A percentile compares a stretch with the other conserved stretches of the same genome.
These are phyloP conservation scores for Glaucidium brasilianum DNA, from an alignment of 2,113 vertebrate species.

Conservation along the genomic window DNA sequence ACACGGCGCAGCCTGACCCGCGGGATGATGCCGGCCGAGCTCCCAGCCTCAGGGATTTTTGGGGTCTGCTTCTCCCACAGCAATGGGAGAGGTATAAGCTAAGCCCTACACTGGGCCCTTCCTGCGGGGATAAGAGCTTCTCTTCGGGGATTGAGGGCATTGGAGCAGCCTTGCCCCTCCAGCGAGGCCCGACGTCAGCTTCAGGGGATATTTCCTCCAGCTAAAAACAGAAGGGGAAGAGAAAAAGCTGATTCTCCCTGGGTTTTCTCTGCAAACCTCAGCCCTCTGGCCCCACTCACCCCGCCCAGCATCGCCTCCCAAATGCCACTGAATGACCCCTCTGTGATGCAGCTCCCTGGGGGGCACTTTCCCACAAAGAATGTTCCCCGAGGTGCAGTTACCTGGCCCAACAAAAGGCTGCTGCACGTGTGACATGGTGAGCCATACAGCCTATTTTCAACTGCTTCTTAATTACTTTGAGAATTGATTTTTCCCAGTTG, in stretches of 20 bases:
- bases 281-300: background rate
- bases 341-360: background rate
- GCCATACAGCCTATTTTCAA: background rate
- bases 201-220: slow-evolving; percentile 7
- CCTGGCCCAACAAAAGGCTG: background rate
- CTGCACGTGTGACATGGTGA: background rate
- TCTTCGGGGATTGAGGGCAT: background rate
- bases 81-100: background rate
- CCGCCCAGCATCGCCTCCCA: fast-evolving
- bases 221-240: slow-evolving; percentile 47
- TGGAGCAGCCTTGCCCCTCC: background rate
- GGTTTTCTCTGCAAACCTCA: background rate
- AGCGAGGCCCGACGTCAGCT: background rate
- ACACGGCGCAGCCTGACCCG: background rate
- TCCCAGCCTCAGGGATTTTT: background rate
- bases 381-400: background rate
- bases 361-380: background rate
- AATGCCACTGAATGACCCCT: background rate
- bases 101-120: background rate
- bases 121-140: background rate
- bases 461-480: background rate
- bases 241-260: slow-evolving; percentile 31
- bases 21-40: fast-evolving
- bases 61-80: background rate
- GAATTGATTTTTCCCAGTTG: background rate